Evolutionary conservation across 2,113 vertebrate species (phyloP), one percentile per base, ranked within the genome.

Genomic region (Tenrec ecaudatus): DNA sequence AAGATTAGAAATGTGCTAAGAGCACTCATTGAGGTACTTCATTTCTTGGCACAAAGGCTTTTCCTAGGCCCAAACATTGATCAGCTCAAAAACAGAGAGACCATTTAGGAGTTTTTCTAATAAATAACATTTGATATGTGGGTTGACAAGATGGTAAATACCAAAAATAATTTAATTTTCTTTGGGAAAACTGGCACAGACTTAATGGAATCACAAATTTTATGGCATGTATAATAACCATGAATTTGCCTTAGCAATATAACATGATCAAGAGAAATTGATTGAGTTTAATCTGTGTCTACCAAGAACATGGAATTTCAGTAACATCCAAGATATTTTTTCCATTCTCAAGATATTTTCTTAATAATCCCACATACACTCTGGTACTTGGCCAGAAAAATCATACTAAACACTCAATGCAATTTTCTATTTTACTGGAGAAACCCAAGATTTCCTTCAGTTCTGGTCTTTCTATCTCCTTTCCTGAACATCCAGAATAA

Each of bases 141-240:
- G 10, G 71, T 58, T 76, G 38, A 60, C 20, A 77, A 88, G 31
- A 68, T 62, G 36, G 15, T 69, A 75, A 73, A 76, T 43, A 82
- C 14, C 6, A 20, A 64, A 8, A 16, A n/a, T 84, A 10, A 76
- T 58, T 84, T 75, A 68, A 90, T 83, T 95, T 88, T 78, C 25
- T 66, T 78, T 78, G 73, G 47, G 27, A 17, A 62, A 82, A 43
- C 29, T 69, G 33, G 3, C 47, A 15, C 8, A 68, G 25, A 53
- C 16, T 68, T 83, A 90, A 91, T 8, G 12, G 23, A 82, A 25
- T 27, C 85, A 53, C 8, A 79, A 29, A 75, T 92, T 86, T 89
- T 80, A 87, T 73, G 16, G 1, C 6, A 43, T 3, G 8, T 17
- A 12, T 78, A 88, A 47, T 38, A 60, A 69, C 76, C 20, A 83